Evolutionary conservation across 2,888 invertebrate species (phyloP).

Genomic region (Campoplex capitator): DNA sequence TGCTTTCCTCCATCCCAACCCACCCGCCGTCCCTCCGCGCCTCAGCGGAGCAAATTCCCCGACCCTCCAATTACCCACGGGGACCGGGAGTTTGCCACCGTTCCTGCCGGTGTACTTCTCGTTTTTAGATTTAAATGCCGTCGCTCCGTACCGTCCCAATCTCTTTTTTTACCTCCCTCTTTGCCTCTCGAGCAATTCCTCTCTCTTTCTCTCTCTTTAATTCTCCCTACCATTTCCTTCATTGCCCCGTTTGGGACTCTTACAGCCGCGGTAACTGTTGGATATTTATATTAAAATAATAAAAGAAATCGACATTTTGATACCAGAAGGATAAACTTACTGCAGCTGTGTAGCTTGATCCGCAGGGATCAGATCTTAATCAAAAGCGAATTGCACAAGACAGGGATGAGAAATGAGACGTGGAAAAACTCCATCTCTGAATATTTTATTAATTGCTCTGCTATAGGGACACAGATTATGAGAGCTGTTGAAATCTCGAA

Average conservation of each 20-base stretch:
- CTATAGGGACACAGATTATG: constrained; percentile 28
- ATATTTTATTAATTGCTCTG: constrained; percentile 58
- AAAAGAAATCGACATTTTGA: constrained; percentile 35
- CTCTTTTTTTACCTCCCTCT: constrained; percentile 30
- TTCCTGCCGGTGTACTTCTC: constrained; percentile 71
- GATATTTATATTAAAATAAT: constrained; percentile 53
- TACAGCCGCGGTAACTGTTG: constrained; percentile 27
- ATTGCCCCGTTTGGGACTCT: constrained; percentile 20
- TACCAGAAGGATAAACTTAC: constrained; percentile 4
- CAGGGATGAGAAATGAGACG: constrained; percentile 2
- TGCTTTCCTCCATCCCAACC: constrained; percentile 78
- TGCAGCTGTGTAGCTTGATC: constrained; percentile 4
- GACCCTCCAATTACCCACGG: constrained; percentile 82
- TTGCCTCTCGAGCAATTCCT: not conserved
- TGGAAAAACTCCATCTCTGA: constrained; percentile 24
- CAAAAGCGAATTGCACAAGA: constrained; percentile 12
- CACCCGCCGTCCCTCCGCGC: constrained; percentile 83
- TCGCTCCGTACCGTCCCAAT: constrained; percentile 75
- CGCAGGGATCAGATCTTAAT: constrained; percentile 20
- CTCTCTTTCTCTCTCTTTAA: constrained; percentile 21
- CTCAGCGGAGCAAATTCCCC: constrained; percentile 78
- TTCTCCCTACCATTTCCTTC: not conserved
- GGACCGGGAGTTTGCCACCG: constrained; percentile 73
- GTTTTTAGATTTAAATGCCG: constrained; percentile 80
- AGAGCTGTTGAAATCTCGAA: not conserved